These are phyloP conservation scores for Pelecanus crispus DNA, from an alignment of 2,113 vertebrate species.

Conservation along the genomic window DNA sequence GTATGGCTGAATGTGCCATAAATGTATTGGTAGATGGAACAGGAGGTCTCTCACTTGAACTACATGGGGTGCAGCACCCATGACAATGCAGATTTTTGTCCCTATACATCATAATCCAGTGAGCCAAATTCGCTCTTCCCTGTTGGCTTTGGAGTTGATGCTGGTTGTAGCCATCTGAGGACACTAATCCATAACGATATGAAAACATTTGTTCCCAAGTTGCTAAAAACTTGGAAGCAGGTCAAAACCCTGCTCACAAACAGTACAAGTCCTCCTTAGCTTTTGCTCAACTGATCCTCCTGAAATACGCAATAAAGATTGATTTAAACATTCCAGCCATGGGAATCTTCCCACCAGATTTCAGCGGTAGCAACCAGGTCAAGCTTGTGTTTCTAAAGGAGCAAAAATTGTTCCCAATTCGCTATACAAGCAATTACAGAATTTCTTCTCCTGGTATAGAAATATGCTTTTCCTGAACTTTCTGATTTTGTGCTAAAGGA, in stretches of 20 bases:
- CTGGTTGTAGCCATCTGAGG: not conserved
- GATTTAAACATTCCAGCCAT: not conserved
- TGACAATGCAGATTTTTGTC: not conserved
- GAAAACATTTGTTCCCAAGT: not conserved
- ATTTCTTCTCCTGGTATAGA: not conserved
- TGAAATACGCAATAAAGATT: not conserved
- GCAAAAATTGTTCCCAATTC: not conserved
- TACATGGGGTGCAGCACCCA: not conserved
- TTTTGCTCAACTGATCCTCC: not conserved
- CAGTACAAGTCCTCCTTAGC: not conserved
- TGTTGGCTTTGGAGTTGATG: not conserved
- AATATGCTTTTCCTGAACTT: not conserved
- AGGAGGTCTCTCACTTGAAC: not conserved
- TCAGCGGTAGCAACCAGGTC: not conserved
- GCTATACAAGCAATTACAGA: not conserved
- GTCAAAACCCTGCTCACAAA: not conserved
- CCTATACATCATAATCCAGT: not conserved
- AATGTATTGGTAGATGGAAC: not conserved
- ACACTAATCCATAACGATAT: not conserved
- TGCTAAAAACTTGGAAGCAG: not conserved
- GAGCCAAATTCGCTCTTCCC: not conserved
- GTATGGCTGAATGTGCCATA: not conserved
- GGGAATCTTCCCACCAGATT: not conserved
- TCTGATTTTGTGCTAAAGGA: not conserved
- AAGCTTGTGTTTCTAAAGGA: not conserved